phyloP scores from a whole-genome alignment of 2,113 vertebrate genomes.

The Connochaetes taurinus region DNA sequence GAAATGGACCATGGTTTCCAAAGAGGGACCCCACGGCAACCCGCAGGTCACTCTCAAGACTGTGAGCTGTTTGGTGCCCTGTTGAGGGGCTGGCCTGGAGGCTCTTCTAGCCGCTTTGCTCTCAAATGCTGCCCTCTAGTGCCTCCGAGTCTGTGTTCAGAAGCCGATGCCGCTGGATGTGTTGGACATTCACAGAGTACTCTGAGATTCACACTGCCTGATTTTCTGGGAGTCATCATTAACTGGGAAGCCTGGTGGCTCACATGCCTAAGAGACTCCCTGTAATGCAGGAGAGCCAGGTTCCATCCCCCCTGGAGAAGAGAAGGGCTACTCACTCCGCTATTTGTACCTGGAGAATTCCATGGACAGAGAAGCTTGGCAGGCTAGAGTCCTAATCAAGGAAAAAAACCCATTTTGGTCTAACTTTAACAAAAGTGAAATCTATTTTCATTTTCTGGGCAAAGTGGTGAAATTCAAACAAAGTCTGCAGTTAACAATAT shows the following conservation, averaged over 20 bases:
- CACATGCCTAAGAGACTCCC: not conserved
- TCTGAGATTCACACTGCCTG: not conserved
- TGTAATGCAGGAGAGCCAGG: not conserved
- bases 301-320: not conserved
- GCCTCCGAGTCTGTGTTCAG: not conserved
- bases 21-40: not conserved
- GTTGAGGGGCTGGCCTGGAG: not conserved
- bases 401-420: not conserved
- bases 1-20: not conserved
- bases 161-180: no score
- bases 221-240: not conserved
- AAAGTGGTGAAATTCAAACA: not conserved
- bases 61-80: not conserved
- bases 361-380: not conserved
- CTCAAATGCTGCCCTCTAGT: not conserved
- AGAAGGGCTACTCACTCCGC: not conserved
- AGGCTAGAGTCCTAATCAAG: not conserved
- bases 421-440: not conserved
- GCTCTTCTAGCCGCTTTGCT: not conserved
- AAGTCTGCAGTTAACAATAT: not conserved
- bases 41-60: rapidly evolving
- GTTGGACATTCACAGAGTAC: not conserved
- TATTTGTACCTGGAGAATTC: not conserved
- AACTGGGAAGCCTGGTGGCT: not conserved
- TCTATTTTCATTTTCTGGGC: not conserved